Conservation (phyloP, 92 coral and sea anemone genomes). For the Zoanthus gigantus region DNA sequence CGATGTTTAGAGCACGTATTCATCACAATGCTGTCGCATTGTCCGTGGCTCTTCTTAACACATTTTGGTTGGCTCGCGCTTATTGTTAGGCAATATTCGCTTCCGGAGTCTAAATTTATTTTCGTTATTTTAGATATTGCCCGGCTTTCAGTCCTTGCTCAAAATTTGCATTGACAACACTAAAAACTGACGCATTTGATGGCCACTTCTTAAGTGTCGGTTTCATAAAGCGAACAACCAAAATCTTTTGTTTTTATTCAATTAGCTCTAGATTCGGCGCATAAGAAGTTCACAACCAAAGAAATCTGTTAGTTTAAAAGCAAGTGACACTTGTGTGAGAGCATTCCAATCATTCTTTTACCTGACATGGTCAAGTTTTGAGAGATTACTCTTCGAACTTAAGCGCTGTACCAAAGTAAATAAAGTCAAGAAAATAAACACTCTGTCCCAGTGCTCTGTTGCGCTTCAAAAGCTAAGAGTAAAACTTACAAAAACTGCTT, state of each 20-base stretch:
- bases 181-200: not conserved
- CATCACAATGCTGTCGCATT: slow-evolving; percentile 37
- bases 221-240: not conserved
- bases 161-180: slow-evolving; percentile 15
- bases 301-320: not conserved
- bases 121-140: slow-evolving; percentile 13
- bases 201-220: not conserved
- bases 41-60: slow-evolving; percentile 16
- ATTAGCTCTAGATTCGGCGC: not conserved
- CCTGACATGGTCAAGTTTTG: slow-evolving; percentile 25
- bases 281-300: not conserved
- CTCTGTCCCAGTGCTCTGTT: not conserved
- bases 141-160: not conserved
- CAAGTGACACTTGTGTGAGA: slow-evolving; percentile 25
- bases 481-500: not conserved
- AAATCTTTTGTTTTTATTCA: not conserved
- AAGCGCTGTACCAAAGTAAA: not conserved
- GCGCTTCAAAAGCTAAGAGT: not conserved
- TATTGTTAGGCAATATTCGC: slow-evolving; percentile 24
- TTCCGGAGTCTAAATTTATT: slow-evolving; percentile 25
- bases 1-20: slow-evolving; percentile 28
- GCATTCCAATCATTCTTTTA: slow-evolving; percentile 28
- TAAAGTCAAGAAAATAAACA: not conserved
- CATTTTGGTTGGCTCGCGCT: slow-evolving; percentile 37
- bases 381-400: not conserved